Evolutionary conservation across 2,888 invertebrate species (phyloP).

Genomic region (Carpatolechia fugitivella): DNA sequence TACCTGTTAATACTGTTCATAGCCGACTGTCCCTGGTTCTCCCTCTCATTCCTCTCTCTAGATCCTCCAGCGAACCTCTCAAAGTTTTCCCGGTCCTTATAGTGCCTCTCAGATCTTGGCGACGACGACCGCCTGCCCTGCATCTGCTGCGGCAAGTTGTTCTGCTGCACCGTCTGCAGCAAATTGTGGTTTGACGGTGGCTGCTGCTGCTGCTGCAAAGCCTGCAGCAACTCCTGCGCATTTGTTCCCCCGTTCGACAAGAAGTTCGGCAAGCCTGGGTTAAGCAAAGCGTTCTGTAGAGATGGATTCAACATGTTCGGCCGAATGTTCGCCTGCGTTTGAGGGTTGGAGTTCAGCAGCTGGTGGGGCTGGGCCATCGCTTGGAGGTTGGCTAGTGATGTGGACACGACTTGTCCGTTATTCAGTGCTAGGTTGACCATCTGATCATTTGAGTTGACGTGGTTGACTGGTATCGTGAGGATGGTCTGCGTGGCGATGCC

Average conservation of each 20-base stretch:
- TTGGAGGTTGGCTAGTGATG: constrained; percentile 88
- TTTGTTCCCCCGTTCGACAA: constrained; percentile 84
- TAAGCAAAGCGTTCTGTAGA: constrained; percentile 84
- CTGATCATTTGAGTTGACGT: constrained; percentile 87
- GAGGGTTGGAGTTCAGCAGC: constrained; percentile 80
- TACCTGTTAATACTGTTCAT: constrained; percentile 84
- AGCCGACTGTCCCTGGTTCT: constrained; percentile 77
- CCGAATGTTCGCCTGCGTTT: constrained; percentile 64
- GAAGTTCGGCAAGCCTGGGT: constrained; percentile 85
- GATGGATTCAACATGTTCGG: constrained; percentile 79
- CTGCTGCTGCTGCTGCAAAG: constrained; percentile 85
- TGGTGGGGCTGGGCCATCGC: constrained; percentile 87
- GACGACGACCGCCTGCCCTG: constrained; percentile 72
- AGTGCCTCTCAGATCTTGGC: constrained; percentile 68
- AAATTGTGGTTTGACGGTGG: constrained; percentile 71
- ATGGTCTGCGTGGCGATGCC: constrained; percentile 97
- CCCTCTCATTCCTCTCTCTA: constrained; percentile 74
- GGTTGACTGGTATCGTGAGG: constrained; percentile 95
- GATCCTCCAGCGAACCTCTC: constrained; percentile 67
- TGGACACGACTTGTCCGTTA: constrained; percentile 92
- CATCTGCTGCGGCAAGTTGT: constrained; percentile 71
- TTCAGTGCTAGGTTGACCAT: constrained; percentile 90
- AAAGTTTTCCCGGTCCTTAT: constrained; percentile 72
- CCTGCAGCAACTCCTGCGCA: constrained; percentile 86
- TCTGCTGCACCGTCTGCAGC: constrained; percentile 72